A percentile compares a stretch with the other conserved stretches of the same genome.
Conservation (phyloP, 2,797 vertebrate species). For the Sebastes trivittatus region DNA sequence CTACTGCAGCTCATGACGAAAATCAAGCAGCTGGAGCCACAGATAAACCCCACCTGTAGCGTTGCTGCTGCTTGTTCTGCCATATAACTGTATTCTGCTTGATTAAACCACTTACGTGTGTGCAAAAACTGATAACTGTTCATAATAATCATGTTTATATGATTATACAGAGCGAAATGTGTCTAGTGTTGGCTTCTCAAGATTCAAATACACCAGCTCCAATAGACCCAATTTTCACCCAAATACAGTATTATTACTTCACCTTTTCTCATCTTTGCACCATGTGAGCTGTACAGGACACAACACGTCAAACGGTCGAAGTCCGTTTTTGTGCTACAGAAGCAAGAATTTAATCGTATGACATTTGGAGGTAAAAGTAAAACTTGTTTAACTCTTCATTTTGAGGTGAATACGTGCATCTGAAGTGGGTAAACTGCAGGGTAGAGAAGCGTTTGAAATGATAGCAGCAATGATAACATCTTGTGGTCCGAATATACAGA, state of each 20-base stretch:
- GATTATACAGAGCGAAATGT: background rate
- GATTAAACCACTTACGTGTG: background rate
- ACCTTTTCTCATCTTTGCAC: background rate
- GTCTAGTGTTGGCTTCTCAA: background rate
- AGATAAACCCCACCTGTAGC: slow-evolving; percentile 61
- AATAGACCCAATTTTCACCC: background rate
- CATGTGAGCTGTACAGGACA: background rate
- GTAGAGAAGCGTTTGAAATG: background rate
- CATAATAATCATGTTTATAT: background rate
- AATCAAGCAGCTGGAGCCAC: slow-evolving; percentile 55
- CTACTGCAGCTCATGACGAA: slow-evolving; percentile 58
- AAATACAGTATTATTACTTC: background rate
- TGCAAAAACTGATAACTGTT: background rate
- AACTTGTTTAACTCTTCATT: background rate
- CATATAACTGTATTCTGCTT: background rate
- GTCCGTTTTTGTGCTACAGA: background rate
- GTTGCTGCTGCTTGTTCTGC: slow-evolving; percentile 48
- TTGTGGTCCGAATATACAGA: background rate
- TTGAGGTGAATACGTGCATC: background rate
- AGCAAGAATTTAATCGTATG: background rate
- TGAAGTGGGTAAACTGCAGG: background rate
- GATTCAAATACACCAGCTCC: background rate
- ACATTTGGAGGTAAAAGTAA: background rate
- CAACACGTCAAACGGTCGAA: background rate
- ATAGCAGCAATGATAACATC: background rate